Percentiles rank a stretch among this genome's conserved stretches.
Evolutionary conservation across 2,797 vertebrate species (phyloP).

Genomic region (Sternarchorhynchus goeldii): DNA sequence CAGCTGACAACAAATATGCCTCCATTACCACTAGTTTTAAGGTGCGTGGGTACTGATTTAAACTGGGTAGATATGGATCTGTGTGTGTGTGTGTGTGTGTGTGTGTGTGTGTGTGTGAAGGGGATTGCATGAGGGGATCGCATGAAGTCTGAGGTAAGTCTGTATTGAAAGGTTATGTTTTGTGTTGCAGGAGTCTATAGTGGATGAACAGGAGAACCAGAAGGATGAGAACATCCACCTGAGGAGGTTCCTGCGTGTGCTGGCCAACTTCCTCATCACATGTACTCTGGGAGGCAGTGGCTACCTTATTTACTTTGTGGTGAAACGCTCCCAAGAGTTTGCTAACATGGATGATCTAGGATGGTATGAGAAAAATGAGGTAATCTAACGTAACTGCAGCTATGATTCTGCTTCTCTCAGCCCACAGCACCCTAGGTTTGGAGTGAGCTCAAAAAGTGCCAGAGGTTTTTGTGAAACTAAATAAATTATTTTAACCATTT

Average conservation of each 20-base stretch:
- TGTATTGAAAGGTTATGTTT: slow-evolving; percentile 18
- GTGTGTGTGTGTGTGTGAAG: not conserved
- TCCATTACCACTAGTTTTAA: slow-evolving; percentile 99
- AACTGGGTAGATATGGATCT: not conserved
- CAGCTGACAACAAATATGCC: slow-evolving; percentile 94
- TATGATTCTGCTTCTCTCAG: not conserved
- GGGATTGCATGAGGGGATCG: not conserved
- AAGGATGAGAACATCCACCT: slow-evolving; percentile 97
- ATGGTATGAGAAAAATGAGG: slow-evolving; percentile 99
- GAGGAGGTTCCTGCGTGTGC: slow-evolving; percentile 88
- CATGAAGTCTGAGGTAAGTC: not conserved
- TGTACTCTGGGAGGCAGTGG: slow-evolving; percentile 95
- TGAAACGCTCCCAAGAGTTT: slow-evolving; percentile 95
- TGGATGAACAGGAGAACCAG: slow-evolving; percentile 97
- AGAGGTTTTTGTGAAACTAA: too few relatives aligned
- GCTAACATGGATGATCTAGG: slow-evolving; percentile 83
- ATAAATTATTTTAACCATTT: too few relatives aligned
- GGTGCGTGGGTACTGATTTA: slow-evolving; percentile 69
- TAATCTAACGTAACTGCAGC: slow-evolving; percentile 57
- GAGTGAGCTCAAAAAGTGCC: too few relatives aligned
- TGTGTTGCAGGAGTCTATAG: slow-evolving; percentile 89
- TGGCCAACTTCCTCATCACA: slow-evolving; percentile 90
- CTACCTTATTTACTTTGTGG: slow-evolving; percentile 97
- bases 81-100: not conserved
- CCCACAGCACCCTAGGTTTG: too few relatives aligned